Percentiles rank a stretch among this genome's conserved stretches.
Evolutionary conservation across 2,797 vertebrate genomes (phyloP).

Genomic region (Gadopsis bispinosus): DNA sequence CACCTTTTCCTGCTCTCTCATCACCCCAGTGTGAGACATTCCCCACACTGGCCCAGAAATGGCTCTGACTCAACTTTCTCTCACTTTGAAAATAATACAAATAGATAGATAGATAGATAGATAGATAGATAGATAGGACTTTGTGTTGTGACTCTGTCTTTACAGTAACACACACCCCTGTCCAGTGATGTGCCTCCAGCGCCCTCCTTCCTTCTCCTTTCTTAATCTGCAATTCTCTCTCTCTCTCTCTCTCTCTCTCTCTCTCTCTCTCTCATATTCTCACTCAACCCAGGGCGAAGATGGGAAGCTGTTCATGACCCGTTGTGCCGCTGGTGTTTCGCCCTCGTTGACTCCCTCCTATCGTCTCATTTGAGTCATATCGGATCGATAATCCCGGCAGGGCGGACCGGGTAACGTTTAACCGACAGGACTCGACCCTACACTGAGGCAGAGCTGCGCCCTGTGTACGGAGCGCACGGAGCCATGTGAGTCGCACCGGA

Average conservation of each 20-base stretch:
- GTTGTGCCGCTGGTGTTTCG: constrained; percentile 44
- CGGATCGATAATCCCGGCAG: constrained; percentile 66
- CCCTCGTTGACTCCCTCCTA: constrained; percentile 49
- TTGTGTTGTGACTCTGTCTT: constrained; percentile 15
- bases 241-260: constrained; percentile 21
- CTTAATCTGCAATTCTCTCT: constrained; percentile 38
- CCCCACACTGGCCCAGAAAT: constrained; percentile 58
- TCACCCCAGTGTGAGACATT: constrained; percentile 72
- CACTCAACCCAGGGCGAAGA: constrained; percentile 41
- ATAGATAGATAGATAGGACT: constrained; percentile 28
- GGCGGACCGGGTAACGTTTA: constrained; percentile 28
- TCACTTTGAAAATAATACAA: constrained; percentile 36
- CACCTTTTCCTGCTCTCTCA: constrained; percentile 48
- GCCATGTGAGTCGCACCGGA: constrained; percentile 46
- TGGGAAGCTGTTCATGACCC: constrained; percentile 45
- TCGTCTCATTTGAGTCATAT: constrained; percentile 46
- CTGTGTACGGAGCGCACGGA: constrained; percentile 38
- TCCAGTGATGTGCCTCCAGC: constrained; percentile 54
- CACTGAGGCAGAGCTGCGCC: constrained; percentile 39
- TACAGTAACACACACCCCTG: constrained; percentile 42
- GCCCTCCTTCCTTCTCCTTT: constrained; percentile 42
- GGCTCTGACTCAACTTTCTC: constrained; percentile 39
- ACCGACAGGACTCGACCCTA: constrained; percentile 47
- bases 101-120: constrained; percentile 38
- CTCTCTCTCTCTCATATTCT: constrained; percentile 33